Evolutionary conservation across 2,888 invertebrate species (phyloP), one percentile per base, ranked within the genome.

Genomic region (Iselma pallidipennis): DNA sequence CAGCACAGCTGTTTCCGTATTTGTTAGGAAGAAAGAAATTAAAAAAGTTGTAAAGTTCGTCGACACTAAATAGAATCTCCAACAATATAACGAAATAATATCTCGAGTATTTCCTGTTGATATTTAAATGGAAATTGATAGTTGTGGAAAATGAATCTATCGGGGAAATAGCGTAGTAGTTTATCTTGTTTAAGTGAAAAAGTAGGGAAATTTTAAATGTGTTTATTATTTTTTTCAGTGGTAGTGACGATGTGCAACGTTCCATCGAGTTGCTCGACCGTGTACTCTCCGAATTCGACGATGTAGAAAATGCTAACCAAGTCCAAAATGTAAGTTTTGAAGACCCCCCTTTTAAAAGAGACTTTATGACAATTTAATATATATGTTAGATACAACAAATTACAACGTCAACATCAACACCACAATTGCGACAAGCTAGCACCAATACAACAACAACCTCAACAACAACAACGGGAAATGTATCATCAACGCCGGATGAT

Each of bases 231-330:
- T 70, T 78, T 81, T 80, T 71, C 88, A 88, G 74, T 86, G 91
- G 91, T 83, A 88, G 89, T 82, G 93, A 93, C 83, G 94, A 94
- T 83, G 92, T 94, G 80, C 93, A 94, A 83, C 89, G 92, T 80
- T 93, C 93, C 73, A 86, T 94, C 84, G 93, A 93, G 83, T 86
- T 94, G 75, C 85, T 94, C 83, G 94, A 94, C 85, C 90, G 91
- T 80, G 94, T 94, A 82, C 85, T 94, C 82, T 93, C 93, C 74
- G 94, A 94, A 85, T 94, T 94, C 86, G 94, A 94, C 86, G 94
- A 94, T 81, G 84, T 86, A 79, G 87, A 86, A 80, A 83, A 84
- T 78, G 85, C 84, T 71, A 82, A 82, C 76, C 84, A 84, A 77
- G 83, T 87, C 83, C 76, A 87, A 84, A 83, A 86, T 66, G 77